These are phyloP conservation scores for Clitarchus hookeri DNA, from an alignment of 2,888 invertebrate species.

Conservation along the genomic window DNA sequence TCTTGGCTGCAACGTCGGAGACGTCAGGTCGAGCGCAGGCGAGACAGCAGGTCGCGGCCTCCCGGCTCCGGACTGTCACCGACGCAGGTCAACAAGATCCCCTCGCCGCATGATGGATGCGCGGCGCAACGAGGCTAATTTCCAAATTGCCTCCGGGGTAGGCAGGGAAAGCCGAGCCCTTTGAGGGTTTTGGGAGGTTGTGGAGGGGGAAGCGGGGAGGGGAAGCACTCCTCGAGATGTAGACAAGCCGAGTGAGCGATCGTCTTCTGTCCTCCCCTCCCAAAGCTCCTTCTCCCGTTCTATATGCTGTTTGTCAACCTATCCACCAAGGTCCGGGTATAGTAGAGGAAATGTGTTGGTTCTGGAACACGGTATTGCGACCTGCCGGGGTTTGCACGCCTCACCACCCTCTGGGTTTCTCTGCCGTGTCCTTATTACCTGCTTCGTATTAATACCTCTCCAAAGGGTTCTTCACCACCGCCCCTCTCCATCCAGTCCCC, in stretches of 20 bases:
- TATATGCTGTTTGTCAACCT: background rate
- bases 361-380: background rate
- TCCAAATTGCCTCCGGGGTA: background rate
- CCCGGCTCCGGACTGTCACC: background rate
- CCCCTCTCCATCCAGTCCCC: background rate
- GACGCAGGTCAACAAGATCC: background rate
- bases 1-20: no score
- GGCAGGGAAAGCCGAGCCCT: background rate
- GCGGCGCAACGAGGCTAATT: background rate
- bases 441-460: background rate
- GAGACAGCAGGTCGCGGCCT: background rate
- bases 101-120: background rate
- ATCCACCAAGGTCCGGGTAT: background rate
- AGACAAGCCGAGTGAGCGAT: background rate
- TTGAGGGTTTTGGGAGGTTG: background rate
- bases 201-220: background rate
- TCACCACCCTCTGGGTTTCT: background rate
- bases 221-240: background rate
- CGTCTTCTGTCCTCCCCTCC: background rate
- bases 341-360: background rate
- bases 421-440: background rate
- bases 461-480: background rate
- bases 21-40: background rate
- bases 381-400: background rate
- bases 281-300: background rate